Evolutionary conservation across 2,113 vertebrate genomes (phyloP), one percentile per base, ranked within the genome.

Genomic region (Pardalotus punctatus): DNA sequence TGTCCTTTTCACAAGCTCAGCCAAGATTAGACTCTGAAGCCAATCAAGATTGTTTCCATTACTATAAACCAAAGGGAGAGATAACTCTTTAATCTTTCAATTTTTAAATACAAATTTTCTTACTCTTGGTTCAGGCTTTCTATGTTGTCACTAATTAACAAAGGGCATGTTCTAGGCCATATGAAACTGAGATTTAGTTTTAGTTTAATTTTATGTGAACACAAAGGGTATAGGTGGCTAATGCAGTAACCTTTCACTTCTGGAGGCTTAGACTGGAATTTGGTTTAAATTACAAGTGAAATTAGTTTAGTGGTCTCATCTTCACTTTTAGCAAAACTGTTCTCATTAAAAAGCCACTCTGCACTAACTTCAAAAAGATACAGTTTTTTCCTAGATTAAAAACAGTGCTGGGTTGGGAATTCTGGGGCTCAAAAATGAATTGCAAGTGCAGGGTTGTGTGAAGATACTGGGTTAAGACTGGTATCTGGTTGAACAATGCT

Each of bases 71-170:
- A 95, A 82, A 96, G 66, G 92, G 54, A 97, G 43, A 96, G 25
- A 87, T 35, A 94, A 92, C 22, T 43, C 74, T 89, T 97, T 96
- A 90, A 96, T 76, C 86, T 88, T 95, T 71, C 92, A 93, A 82
- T 95, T 95, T 97, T 95, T 84, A 91, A 94, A 85, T 17, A 96
- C 22, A 92, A 71, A 79, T 96, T 91, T 95, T 87, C 38, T 94
- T 93, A 91, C 76, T 91, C 74, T 95, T 95, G 43, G 38, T 74
- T 95, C 72, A 66, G 79, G 77, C 64, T 95, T 93, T 86, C 45
- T 78, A 29, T 79, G 45, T 62, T 94, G 36, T 78, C 97, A 43
- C 48, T 91, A 95, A 94, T 96, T 93, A 95, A 82, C 36, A 96
- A 53, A 73, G 69, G 51, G 22, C 48, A 51, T 85, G 50, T 93